Conservation (phyloP, 2,797 vertebrate genomes). For the Varecia variegata region DNA sequence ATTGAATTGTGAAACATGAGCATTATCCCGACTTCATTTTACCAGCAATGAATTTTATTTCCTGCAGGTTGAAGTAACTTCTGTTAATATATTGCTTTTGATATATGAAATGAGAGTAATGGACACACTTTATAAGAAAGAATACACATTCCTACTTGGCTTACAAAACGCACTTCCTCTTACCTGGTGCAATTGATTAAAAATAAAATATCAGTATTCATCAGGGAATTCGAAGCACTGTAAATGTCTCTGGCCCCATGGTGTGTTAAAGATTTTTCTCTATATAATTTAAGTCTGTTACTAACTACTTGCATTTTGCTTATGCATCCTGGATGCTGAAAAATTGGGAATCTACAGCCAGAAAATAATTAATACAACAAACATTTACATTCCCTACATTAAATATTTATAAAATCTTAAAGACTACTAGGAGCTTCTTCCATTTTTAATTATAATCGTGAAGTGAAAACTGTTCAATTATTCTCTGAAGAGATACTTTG, state of each 20-base stretch:
- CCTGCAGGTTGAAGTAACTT: constrained; percentile 26
- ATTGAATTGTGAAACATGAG: constrained; percentile 1
- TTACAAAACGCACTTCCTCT: constrained; percentile 49
- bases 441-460: constrained; percentile 59
- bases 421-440: constrained; percentile 11
- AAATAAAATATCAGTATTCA: constrained; percentile 67
- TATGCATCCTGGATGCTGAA: constrained; percentile 56
- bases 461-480: constrained; percentile 35
- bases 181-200: constrained; percentile 63
- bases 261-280: constrained; percentile 75
- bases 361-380: constrained; percentile 65
- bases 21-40: constrained; percentile 25
- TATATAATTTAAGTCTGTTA: constrained; percentile 75
- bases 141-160: not conserved
- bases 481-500: constrained; percentile 47
- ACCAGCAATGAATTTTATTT: not conserved
- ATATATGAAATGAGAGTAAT: constrained; percentile 49
- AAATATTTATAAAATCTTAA: constrained; percentile 60
- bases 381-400: constrained; percentile 50
- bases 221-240: constrained; percentile 54
- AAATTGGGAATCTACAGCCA: constrained; percentile 52
- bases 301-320: constrained; percentile 78
- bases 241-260: constrained; percentile 56
- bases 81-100: constrained; percentile 34
- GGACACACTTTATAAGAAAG: constrained; percentile 14